Evolutionary conservation across 2,797 vertebrate genomes (phyloP).

Genomic region (Meriones psammophilus): DNA sequence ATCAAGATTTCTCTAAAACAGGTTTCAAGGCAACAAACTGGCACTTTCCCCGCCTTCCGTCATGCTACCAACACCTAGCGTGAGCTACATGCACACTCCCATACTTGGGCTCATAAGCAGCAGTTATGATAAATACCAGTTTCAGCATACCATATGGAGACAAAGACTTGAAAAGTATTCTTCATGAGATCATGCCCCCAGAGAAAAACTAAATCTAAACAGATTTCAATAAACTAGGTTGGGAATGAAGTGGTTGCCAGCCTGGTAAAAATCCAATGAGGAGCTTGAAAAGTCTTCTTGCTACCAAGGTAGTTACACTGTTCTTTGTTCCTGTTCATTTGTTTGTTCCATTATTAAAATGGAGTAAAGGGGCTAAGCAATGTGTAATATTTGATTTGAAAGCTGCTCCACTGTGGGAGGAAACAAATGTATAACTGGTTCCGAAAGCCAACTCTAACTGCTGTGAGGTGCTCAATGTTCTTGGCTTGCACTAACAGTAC

Average conservation of each 20-base stretch:
- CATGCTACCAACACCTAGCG: conserved; percentile 71
- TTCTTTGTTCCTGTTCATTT: conserved; percentile 80
- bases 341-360: conserved; percentile 84
- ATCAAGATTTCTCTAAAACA: conserved; percentile 64
- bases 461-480: conserved; percentile 76
- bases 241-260: conserved; percentile 85
- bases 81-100: conserved; percentile 74
- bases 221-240: conserved; percentile 57
- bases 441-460: conserved; percentile 70
- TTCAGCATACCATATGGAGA: conserved; percentile 62
- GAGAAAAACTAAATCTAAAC: conserved; percentile 65
- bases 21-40: conserved; percentile 72
- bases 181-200: conserved; percentile 46
- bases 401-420: conserved; percentile 79
- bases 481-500: conserved; percentile 5
- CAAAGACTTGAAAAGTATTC: conserved; percentile 64
- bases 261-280: conserved; percentile 74
- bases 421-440: conserved; percentile 76
- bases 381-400: conserved; percentile 81
- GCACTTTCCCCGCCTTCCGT: conserved; percentile 18
- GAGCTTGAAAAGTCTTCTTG: conserved; percentile 81
- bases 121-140: conserved; percentile 47
- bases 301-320: conserved; percentile 80
- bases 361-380: conserved; percentile 50
- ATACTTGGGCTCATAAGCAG: conserved; percentile 42